Percentiles rank a stretch among this genome's conserved stretches.
These are phyloP conservation scores for Drosophila austrosaltans DNA, from an alignment of 2,888 invertebrate genomes.

Conservation along the genomic window DNA sequence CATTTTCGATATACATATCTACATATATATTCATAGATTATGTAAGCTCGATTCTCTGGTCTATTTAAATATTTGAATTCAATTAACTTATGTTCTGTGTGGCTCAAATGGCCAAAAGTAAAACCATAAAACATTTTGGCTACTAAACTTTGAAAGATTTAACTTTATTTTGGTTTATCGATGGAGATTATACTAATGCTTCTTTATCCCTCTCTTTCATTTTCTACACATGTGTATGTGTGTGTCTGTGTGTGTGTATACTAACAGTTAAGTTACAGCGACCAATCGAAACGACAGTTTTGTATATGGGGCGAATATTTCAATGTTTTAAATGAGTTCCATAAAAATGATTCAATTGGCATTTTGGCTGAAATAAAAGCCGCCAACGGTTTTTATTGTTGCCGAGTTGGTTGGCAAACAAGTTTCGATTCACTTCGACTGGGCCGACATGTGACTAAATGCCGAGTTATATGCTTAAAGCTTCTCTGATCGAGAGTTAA, in stretches of 20 bases:
- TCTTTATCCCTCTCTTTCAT: slow-evolving; percentile 10
- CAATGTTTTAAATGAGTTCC: slow-evolving; percentile 60
- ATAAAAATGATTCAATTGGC: slow-evolving; percentile 80
- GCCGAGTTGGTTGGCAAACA: slow-evolving; percentile 53
- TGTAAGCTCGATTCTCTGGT: neutral
- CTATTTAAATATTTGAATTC: neutral
- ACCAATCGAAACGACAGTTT: slow-evolving; percentile 67
- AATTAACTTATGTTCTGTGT: slow-evolving; percentile 18
- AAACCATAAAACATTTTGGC: slow-evolving; percentile 29
- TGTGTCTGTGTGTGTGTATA: slow-evolving; percentile 15
- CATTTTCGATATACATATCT: neutral
- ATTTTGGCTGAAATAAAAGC: slow-evolving; percentile 65
- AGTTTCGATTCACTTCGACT: slow-evolving; percentile 51
- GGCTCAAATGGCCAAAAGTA: neutral
- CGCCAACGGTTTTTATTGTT: slow-evolving; percentile 54
- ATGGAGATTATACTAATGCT: slow-evolving; percentile 37
- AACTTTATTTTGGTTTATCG: slow-evolving; percentile 35
- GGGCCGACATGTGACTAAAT: slow-evolving; percentile 58
- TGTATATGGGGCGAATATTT: slow-evolving; percentile 70
- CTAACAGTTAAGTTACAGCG: slow-evolving; percentile 43
- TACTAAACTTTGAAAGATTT: slow-evolving; percentile 7
- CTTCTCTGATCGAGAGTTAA: slow-evolving; percentile 62
- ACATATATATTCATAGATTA: neutral
- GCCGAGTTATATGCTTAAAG: slow-evolving; percentile 74
- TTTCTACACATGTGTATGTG: neutral